These are phyloP conservation scores for Autographa pulchrina DNA, from an alignment of 2,888 invertebrate species.

Conservation along the genomic window DNA sequence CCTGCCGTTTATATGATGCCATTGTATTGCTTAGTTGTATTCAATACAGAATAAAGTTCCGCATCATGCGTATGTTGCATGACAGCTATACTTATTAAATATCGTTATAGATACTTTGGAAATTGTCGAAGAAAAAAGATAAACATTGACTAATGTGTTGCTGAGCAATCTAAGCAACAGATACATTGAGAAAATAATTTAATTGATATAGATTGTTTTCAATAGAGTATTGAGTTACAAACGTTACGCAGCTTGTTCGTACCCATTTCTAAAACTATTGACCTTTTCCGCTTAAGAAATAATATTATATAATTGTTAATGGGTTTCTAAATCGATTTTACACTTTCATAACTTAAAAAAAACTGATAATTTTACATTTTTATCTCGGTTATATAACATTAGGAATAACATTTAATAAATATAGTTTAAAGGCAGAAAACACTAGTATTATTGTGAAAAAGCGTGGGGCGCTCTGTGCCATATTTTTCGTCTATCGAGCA, in stretches of 20 bases:
- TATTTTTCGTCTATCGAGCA: too few relatives aligned
- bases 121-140: neutral
- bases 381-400: neutral
- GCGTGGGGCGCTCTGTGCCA: too few relatives aligned
- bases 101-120: neutral
- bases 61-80: neutral
- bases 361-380: slow-evolving; percentile 3
- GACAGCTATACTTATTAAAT: neutral
- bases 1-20: neutral
- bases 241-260: neutral
- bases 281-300: slow-evolving; percentile 1
- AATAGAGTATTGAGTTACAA: neutral
- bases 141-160: neutral
- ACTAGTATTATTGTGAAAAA: too few relatives aligned
- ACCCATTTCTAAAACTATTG: slow-evolving; percentile 4
- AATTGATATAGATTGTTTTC: neutral
- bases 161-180: neutral
- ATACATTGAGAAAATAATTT: neutral
- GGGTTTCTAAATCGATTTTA: slow-evolving; percentile 2
- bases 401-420: too few relatives aligned
- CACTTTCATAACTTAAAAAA: neutral
- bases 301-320: neutral
- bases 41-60: neutral
- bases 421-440: too few relatives aligned
- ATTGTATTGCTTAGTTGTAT: neutral